Percentiles rank a stretch among this genome's conserved stretches.
Conservation (phyloP, 1,140 invertebrate genomes). For the Ruditapes philippinarum region DNA sequence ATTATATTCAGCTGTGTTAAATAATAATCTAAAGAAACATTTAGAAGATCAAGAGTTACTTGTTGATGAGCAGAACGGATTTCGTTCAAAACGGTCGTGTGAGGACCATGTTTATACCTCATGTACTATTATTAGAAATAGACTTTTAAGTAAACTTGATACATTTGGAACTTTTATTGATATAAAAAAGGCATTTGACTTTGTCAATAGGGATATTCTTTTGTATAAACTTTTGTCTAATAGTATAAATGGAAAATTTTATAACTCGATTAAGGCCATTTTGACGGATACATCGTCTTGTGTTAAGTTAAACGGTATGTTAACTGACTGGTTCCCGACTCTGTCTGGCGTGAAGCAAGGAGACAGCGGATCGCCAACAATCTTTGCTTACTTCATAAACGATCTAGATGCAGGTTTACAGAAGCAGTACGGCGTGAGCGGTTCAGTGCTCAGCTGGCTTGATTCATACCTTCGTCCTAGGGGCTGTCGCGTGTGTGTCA, state of each 20-base stretch:
- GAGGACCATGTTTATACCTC: neutral
- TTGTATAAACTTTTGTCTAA: too few species aligned
- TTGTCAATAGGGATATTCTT: too few species aligned
- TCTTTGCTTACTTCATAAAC: neutral
- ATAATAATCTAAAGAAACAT: neutral
- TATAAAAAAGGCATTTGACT: neutral
- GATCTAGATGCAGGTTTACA: neutral
- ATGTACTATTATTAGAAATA: neutral
- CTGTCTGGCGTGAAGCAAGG: neutral
- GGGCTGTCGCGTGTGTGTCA: too few species aligned
- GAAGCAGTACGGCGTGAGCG: too few species aligned
- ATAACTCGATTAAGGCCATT: too few species aligned
- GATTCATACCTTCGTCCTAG: too few species aligned
- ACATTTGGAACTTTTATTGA: neutral
- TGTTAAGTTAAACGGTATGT: too few species aligned
- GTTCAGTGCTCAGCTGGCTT: too few species aligned
- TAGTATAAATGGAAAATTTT: too few species aligned
- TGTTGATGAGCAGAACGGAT: neutral
- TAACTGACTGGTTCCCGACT: too few species aligned
- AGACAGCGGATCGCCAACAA: neutral
- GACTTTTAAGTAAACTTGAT: neutral
- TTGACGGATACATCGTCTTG: too few species aligned
- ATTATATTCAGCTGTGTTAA: neutral
- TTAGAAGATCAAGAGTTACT: neutral
- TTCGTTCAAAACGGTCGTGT: neutral